Evolutionary conservation across 2,113 vertebrate genomes (phyloP), one percentile per base, ranked within the genome.

Genomic region (Takifugu bimaculatus): DNA sequence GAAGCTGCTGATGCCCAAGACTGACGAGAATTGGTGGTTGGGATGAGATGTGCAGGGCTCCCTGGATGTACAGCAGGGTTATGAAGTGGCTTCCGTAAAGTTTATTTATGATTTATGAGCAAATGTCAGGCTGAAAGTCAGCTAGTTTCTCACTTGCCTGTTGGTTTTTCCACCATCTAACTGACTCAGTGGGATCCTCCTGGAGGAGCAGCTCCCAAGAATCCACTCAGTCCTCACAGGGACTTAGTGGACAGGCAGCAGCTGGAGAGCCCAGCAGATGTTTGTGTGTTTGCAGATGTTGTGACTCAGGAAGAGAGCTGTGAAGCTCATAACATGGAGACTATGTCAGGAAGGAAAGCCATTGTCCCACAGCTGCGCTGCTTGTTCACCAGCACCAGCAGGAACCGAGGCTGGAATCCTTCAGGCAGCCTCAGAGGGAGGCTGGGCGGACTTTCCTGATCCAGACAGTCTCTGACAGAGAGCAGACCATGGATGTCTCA

Each of bases 301-400:
- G 54, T 32, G 48, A 57, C 57, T 63, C 68, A 77, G 74, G 79
- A 84, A 80, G 65, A 72, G 60, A 56, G 74, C 68, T 69, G 69
- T 44, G n/a, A 79, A 77, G 57, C 54, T 26, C 26, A 47, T 25
- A 61, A 72, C 39, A 2, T 43, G 51, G 28, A 26, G 55, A 76
- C 81, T 77, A 73, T 65, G 69, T 50, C 44, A 58, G 81, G 84
- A 87, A 88, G 86, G 86, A 84, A 87, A 78, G 5, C 75, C 74
- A 87, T 87, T 88, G 82, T 88, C 54, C 65, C 72, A 25, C 44
- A 64, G 20, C 20, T 20, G 20, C 20, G 20, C 20, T 20, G 20
- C 20, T 20, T 63, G 54, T 65, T 62, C 54, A 66, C 43, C 25
- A 50, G 45, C 29, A 68, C 0, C 14, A 63, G 80, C 66, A 3